These are phyloP conservation scores for Lophura swinhoii DNA, from an alignment of 2,797 vertebrate genomes.

Conservation along the genomic window DNA sequence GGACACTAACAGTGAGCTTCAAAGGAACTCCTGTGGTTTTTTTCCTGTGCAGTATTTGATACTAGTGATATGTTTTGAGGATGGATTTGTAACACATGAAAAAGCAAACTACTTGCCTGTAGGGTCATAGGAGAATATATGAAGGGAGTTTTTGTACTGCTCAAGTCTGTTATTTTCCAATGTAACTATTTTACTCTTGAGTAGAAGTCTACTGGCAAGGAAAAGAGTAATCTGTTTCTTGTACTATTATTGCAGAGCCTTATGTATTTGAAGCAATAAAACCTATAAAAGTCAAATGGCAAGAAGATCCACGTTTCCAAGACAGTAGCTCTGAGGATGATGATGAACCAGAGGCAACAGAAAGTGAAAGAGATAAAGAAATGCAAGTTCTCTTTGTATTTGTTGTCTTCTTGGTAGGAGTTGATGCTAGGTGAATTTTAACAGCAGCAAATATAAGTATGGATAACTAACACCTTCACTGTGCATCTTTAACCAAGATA, in stretches of 20 bases:
- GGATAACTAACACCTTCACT: neutral
- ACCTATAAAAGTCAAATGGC: slow-evolving; percentile 83
- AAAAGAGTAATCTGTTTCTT: neutral
- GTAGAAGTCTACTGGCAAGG: neutral
- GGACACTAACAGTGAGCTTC: neutral
- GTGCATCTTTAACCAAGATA: neutral
- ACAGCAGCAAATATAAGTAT: neutral
- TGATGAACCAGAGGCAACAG: slow-evolving; percentile 72
- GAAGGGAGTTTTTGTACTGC: neutral
- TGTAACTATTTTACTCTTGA: neutral
- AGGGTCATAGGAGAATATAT: neutral
- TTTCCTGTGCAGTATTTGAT: neutral
- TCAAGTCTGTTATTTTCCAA: neutral
- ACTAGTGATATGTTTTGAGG: neutral
- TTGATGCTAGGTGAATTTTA: neutral
- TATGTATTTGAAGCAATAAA: slow-evolving; percentile 83
- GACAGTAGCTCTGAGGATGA: slow-evolving; percentile 92
- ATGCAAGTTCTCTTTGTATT: slow-evolving; percentile 54
- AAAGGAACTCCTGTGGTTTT: neutral
- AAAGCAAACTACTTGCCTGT: neutral
- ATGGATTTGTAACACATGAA: neutral
- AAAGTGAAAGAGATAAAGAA: slow-evolving; percentile 42
- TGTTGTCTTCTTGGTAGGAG: neutral
- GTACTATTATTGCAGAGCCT: slow-evolving; percentile 70
- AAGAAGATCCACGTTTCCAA: slow-evolving; percentile 85